Conservation (phyloP, 2,888 invertebrate genomes). For the Drosophila eohydei region DNA sequence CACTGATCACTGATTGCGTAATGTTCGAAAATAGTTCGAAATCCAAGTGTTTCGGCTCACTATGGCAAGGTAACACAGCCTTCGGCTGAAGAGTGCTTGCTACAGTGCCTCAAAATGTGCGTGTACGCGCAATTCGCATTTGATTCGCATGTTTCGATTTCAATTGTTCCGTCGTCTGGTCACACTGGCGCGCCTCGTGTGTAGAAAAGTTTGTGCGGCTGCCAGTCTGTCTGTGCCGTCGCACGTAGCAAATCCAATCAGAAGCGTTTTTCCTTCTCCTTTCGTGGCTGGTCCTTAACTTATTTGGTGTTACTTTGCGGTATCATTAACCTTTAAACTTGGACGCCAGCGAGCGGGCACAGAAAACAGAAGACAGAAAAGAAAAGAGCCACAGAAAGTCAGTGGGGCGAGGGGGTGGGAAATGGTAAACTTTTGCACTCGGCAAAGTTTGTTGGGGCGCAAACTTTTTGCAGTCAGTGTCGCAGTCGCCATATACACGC, state of each 20-base stretch:
- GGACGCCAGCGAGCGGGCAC: conserved; percentile 31
- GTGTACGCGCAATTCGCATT: not conserved
- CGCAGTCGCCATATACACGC: conserved; percentile 39
- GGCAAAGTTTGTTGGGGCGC: conserved; percentile 55
- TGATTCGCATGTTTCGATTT: not conserved
- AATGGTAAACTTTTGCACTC: conserved; percentile 76
- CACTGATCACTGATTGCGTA: not conserved
- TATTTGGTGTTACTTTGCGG: conserved; percentile 76
- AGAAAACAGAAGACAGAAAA: not conserved
- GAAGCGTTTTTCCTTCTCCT: conserved; percentile 54
- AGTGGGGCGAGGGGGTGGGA: not conserved
- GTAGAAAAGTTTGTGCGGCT: conserved; percentile 6
- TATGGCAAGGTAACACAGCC: not conserved
- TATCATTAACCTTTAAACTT: conserved; percentile 80
- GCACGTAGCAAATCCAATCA: conserved; percentile 73
- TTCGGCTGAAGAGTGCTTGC: not conserved
- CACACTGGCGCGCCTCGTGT: conserved; percentile 13
- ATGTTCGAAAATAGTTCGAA: not conserved
- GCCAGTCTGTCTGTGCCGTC: conserved; percentile 6
- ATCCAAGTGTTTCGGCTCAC: not conserved
- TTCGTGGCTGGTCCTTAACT: conserved; percentile 60
- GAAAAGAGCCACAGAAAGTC: conserved; percentile 12
- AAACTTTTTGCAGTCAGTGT: conserved; percentile 68
- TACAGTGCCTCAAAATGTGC: conserved; percentile 2
- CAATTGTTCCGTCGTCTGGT: conserved; percentile 5